Conservation (phyloP, 92 coral and sea anemone species). For the Actinostola sp. region DNA sequence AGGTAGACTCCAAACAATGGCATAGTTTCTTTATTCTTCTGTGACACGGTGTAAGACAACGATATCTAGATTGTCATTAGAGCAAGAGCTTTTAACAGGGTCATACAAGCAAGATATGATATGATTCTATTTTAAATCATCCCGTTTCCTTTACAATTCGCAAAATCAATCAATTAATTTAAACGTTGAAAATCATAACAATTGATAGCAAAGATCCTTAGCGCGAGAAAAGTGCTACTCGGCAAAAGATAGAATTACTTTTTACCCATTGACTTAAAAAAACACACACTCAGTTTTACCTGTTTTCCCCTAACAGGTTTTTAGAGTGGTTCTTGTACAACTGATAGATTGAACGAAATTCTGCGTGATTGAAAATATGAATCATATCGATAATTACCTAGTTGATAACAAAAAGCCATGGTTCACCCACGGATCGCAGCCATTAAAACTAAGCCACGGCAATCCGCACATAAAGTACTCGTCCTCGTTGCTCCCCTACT, state of each 20-base stretch:
- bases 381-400: background rate
- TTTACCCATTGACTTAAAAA: no score
- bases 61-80: constrained; percentile 28
- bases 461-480: constrained; percentile 1
- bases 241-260: no score
- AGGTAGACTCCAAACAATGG: background rate
- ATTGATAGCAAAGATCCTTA: constrained; percentile 4
- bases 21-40: constrained; percentile 1
- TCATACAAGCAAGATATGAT: constrained; percentile 15
- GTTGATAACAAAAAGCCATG: background rate
- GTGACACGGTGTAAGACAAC: background rate
- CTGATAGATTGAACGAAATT: background rate
- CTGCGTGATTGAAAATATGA: background rate
- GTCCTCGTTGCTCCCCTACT: constrained; percentile 2
- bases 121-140: constrained; percentile 16
- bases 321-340: background rate
- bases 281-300: no score
- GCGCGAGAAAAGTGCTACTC: no score
- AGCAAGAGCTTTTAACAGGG: constrained; percentile 32
- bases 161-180: constrained; percentile 39
- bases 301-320: background rate
- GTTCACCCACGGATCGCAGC: background rate
- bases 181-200: constrained; percentile 31
- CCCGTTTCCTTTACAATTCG: constrained; percentile 26
- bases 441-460: background rate